Percentiles rank a stretch among this genome's conserved stretches.
These are phyloP conservation scores for Cryptotis parvus DNA, from an alignment of 2,113 vertebrate species.

Conservation along the genomic window DNA sequence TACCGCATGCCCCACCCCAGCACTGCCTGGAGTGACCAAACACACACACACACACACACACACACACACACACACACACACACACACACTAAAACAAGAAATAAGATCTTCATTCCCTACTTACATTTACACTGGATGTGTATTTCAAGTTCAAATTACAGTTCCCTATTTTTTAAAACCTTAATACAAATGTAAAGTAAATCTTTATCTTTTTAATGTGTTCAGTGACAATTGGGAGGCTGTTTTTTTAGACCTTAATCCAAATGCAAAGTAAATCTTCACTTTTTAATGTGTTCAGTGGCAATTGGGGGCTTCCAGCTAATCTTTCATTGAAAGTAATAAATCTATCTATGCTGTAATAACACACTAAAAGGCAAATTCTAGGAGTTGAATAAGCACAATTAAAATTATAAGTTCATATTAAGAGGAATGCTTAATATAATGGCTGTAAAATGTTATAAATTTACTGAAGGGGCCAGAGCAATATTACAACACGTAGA, in stretches of 20 bases:
- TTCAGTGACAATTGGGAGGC: too few species aligned
- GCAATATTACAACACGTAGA: too few species aligned
- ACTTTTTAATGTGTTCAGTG: too few species aligned
- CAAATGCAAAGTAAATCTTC: too few species aligned
- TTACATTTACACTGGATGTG: background rate
- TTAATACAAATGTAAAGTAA: slow-evolving; percentile 1
- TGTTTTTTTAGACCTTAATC: too few species aligned
- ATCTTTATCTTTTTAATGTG: background rate
- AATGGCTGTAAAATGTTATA: background rate
- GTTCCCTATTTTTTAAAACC: background rate
- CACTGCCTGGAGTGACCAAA: too few species aligned
- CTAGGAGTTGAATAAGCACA: background rate
- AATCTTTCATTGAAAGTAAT: slow-evolving; percentile 25
- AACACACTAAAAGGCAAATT: background rate
- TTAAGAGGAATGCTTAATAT: background rate
- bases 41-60: too few species aligned
- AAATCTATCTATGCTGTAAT: background rate
- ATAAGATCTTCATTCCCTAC: background rate
- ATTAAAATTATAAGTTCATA: background rate
- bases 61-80: too few species aligned
- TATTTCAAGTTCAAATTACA: slow-evolving; percentile 28
- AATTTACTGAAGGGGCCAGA: too few species aligned
- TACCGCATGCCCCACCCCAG: too few species aligned
- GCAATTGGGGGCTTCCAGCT: background rate
- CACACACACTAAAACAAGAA: background rate